phyloP scores from a whole-genome alignment of 2,797 vertebrate genomes.

The Esox lucius region DNA sequence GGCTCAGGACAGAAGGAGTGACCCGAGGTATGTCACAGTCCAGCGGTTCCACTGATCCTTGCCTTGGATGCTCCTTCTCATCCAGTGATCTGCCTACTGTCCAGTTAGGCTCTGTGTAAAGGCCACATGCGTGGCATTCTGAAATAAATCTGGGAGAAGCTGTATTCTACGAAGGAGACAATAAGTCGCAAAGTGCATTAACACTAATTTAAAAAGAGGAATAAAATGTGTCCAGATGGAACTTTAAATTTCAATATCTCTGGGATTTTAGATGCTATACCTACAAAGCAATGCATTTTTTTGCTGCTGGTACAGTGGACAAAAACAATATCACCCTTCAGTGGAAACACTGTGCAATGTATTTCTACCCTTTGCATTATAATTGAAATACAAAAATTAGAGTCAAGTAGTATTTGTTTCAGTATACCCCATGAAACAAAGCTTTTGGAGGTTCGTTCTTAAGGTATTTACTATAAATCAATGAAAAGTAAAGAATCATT shows the following conservation, averaged over 20 bases:
- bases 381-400: background rate
- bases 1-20: conserved; percentile 71
- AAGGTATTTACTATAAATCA: background rate
- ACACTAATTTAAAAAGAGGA: background rate
- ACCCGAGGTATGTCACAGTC: conserved; percentile 61
- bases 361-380: conserved; percentile 42
- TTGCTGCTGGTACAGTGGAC: conserved; percentile 52
- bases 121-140: conserved; percentile 60
- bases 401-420: background rate
- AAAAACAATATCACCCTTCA: conserved; percentile 62
- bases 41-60: conserved; percentile 68
- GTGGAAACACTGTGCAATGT: conserved; percentile 48
- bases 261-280: conserved; percentile 73
- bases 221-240: conserved; percentile 43
- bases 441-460: background rate
- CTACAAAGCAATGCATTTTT: conserved; percentile 63
- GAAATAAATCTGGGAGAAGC: background rate
- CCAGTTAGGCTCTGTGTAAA: conserved; percentile 61
- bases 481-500: background rate
- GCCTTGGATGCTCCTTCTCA: background rate
- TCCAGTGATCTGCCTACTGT: conserved; percentile 19
- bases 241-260: conserved; percentile 70
- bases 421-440: background rate
- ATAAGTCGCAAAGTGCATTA: conserved; percentile 56
- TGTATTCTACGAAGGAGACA: conserved; percentile 66